Percentiles rank a stretch among this genome's conserved stretches.
phyloP scores from a whole-genome alignment of 2,113 vertebrate genomes.

The Pteruthius melanotis region DNA sequence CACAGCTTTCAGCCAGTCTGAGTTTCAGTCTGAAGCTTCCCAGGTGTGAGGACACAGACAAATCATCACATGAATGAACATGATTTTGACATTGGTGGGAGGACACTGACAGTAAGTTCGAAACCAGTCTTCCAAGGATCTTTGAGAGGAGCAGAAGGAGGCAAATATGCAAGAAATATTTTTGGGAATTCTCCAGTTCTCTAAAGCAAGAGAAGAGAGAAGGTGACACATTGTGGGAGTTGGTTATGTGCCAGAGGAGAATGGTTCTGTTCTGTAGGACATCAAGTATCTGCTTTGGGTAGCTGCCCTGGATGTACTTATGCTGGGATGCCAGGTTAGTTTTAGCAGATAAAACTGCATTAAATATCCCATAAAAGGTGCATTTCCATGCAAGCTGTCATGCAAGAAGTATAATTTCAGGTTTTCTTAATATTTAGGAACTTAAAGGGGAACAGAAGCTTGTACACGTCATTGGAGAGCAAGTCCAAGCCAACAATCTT shows the following conservation, averaged over 20 bases:
- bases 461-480: background rate
- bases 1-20: background rate
- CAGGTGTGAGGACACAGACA: background rate
- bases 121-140: background rate
- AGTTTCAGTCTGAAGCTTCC: background rate
- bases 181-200: constrained; percentile 1
- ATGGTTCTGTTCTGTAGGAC: background rate
- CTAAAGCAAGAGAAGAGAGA: background rate
- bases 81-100: background rate
- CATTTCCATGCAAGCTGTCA: background rate
- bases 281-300: background rate
- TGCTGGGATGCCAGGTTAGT: background rate
- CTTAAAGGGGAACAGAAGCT: background rate
- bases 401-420: background rate
- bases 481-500: background rate
- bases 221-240: background rate
- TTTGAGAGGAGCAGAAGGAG: constrained; percentile 17
- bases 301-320: background rate
- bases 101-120: background rate
- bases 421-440: background rate
- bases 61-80: background rate
- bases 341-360: background rate
- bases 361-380: background rate
- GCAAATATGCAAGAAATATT: background rate
- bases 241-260: constrained; percentile 3